Percentiles rank a stretch among this genome's conserved stretches.
phyloP scores from a whole-genome alignment of 2,797 vertebrate species.

The Triplophysa bombifrons region DNA sequence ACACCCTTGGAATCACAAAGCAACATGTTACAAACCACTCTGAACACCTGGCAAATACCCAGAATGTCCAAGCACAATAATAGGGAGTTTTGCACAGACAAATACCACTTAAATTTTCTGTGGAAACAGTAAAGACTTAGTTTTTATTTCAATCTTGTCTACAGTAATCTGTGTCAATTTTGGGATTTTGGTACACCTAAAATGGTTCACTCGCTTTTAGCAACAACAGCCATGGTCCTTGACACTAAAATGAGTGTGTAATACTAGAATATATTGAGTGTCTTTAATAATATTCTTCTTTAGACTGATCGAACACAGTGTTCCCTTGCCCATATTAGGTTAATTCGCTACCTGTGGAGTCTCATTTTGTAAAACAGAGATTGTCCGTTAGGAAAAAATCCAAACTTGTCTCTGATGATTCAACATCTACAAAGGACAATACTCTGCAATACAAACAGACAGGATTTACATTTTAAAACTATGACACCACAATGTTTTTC shows the following conservation, averaged over 20 bases:
- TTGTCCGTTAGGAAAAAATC: conserved; percentile 8
- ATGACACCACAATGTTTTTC: conserved; percentile 36
- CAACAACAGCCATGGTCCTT: conserved; percentile 5
- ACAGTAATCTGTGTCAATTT: not conserved
- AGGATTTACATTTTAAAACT: conserved; percentile 29
- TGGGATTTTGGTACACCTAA: not conserved
- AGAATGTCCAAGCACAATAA: not conserved
- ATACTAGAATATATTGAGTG: conserved; percentile 22
- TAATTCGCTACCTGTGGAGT: conserved; percentile 3
- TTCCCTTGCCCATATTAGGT: conserved; percentile 9
- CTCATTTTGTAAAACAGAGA: conserved; percentile 15
- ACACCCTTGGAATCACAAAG: not conserved
- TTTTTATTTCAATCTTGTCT: not conserved
- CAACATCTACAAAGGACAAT: conserved; percentile 8
- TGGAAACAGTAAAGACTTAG: not conserved
- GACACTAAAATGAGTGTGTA: not conserved
- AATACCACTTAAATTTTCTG: not conserved
- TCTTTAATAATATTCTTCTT: conserved; percentile 19
- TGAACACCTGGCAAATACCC: not conserved
- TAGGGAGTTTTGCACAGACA: not conserved
- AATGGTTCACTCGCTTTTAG: not conserved
- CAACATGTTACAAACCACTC: not conserved
- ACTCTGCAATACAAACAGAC: not conserved
- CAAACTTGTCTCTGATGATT: not conserved
- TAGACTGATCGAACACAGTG: conserved; percentile 5